Evolutionary conservation across 2,113 vertebrate species (phyloP).

Genomic region (Nothobranchius kuhntae): DNA sequence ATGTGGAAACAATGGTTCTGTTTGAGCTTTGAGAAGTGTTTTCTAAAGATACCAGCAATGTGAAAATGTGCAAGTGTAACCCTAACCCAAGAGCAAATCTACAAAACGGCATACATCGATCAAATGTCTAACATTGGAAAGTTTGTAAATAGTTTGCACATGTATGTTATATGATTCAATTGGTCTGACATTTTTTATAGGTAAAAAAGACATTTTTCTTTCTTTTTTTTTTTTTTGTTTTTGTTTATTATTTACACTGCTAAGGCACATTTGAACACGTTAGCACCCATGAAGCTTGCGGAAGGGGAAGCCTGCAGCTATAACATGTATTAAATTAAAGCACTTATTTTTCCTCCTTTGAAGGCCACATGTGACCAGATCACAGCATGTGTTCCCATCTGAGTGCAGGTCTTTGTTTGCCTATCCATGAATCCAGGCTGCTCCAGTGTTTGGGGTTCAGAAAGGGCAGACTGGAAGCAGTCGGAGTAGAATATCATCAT

Average conservation of each 20-base stretch:
- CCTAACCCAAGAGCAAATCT: background rate
- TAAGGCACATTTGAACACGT: background rate
- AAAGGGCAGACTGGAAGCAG: slow-evolving; percentile 60
- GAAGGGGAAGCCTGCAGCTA: slow-evolving; percentile 12
- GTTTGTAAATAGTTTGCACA: background rate
- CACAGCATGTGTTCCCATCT: slow-evolving; percentile 40
- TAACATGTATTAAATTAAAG: slow-evolving; percentile 25
- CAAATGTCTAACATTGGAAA: too few species aligned
- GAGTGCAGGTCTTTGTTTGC: slow-evolving; percentile 40
- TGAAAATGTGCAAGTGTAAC: background rate
- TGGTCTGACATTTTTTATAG: background rate
- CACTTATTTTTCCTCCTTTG: slow-evolving; percentile 19
- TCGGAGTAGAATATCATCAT: slow-evolving; percentile 61
- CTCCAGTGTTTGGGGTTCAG: slow-evolving; percentile 38
- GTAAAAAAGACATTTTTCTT: too few species aligned
- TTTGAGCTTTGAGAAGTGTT: background rate
- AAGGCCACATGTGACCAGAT: slow-evolving; percentile 37
- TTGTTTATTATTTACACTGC: background rate
- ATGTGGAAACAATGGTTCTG: background rate
- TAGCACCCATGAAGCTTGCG: background rate
- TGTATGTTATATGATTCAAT: background rate
- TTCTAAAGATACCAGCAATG: background rate
- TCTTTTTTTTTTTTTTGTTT: background rate
- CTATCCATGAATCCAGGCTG: slow-evolving; percentile 51
- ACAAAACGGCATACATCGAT: background rate